Evolutionary conservation across 2,113 vertebrate genomes (phyloP).

Genomic region (Trematocara unimaculatum): DNA sequence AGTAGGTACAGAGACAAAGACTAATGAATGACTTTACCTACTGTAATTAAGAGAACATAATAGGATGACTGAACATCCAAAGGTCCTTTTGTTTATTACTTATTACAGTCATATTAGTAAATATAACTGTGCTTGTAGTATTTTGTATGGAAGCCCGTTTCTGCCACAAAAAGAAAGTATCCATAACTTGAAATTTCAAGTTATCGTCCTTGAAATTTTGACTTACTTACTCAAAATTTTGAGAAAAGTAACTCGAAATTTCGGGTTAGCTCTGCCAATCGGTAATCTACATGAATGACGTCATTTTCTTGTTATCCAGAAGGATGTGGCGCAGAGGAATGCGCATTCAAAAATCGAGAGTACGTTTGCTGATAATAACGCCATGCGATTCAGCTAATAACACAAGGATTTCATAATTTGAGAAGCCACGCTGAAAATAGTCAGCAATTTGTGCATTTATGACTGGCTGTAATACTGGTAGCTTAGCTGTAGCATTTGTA

Average conservation of each 20-base stretch:
- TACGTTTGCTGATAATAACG: fast-evolving
- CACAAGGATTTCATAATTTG: background rate
- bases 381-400: background rate
- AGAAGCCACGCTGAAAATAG: background rate
- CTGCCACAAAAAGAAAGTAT: fast-evolving
- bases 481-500: background rate
- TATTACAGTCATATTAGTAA: background rate
- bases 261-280: background rate
- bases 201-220: background rate
- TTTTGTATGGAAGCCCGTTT: background rate
- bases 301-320: background rate
- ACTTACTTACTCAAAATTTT: background rate
- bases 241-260: background rate
- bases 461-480: fast-evolving
- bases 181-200: background rate
- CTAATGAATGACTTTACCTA: background rate
- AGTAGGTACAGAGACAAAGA: background rate
- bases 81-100: background rate
- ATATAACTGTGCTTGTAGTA: background rate
- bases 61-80: background rate
- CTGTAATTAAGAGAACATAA: background rate
- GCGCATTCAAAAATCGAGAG: fast-evolving
- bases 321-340: background rate
- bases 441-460: background rate
- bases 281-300: fast-evolving